Evolutionary conservation across 1,140 invertebrate genomes (phyloP), one percentile per base, ranked within the genome.

Genomic region (Palaemon carinicauda): DNA sequence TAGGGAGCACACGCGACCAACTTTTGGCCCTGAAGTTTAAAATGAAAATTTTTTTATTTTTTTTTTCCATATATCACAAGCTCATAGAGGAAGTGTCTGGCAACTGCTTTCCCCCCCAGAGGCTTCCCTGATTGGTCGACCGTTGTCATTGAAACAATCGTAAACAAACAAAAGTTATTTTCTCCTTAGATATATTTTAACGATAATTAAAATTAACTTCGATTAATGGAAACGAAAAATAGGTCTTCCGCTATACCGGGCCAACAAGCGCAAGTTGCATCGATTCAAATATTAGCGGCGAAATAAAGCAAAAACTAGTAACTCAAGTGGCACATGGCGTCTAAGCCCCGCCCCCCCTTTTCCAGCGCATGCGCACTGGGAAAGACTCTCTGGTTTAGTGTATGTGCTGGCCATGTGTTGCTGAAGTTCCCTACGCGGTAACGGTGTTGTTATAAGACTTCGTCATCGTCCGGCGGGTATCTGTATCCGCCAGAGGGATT

Each of bases 51-150:
- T 60, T 77, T 75, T 83, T 83, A 75, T 60, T 27, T 27, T 75
- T 83, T 83, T 83, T 60, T 27, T 27, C 53, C 81, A 77, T 83
- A 52, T 56, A 74, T 83, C 81, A 83, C 81, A 80, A 33, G 52
- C 53, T 15, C 56, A 41, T 71, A 31, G 50, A 29, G 29, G 81
- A 53, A 60, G 27, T 53, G 54, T 52, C 19, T 75, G 73, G 81
- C 81, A 83, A 83, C 81, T 24, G 52, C 31, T 53, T n/a, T 19
- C 71, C n/a, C 19, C 3, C 71, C n/a, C 19, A 1, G 54, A 51
- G 29, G 56, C 75, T 41, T 75, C 75, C 56, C 73, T 83, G 81
- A 83, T 83, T 83, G 81, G 81, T 75, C 21, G 73, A 51, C 50
- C 54, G 51, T 75, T 56, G 27, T 75, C 50, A 41, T 41, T 41